Percentiles rank a stretch among this genome's conserved stretches.
These are phyloP conservation scores for Sanderia malayensis DNA, from an alignment of 30 jellyfish, hydroid and myxozoan species.

Conservation along the genomic window DNA sequence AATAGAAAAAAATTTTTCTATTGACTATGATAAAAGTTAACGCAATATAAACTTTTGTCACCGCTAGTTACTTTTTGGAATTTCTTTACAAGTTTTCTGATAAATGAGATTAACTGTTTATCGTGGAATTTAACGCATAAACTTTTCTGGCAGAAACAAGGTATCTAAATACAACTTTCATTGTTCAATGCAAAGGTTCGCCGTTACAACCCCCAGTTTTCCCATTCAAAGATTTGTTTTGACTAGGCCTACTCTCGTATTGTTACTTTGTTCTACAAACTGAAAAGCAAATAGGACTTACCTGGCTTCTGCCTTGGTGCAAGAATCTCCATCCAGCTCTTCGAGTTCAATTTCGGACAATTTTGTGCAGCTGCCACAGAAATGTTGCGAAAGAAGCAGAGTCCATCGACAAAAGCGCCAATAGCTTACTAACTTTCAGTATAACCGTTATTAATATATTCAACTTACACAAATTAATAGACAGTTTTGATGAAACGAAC, in stretches of 20 bases:
- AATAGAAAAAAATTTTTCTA: too few relatives aligned
- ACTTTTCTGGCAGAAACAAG: too few relatives aligned
- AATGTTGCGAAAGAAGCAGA: slow-evolving; percentile 5
- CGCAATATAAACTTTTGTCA: too few relatives aligned
- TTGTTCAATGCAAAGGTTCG: too few relatives aligned
- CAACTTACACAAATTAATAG: neutral
- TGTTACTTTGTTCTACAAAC: neutral
- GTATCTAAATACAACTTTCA: too few relatives aligned
- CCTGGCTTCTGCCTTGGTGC: slow-evolving; percentile 34
- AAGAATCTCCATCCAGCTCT: slow-evolving; percentile 40
- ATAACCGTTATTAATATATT: too few relatives aligned
- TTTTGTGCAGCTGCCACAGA: slow-evolving; percentile 50
- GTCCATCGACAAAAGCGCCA: slow-evolving; percentile 30
- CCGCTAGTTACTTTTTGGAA: too few relatives aligned
- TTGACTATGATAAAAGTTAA: too few relatives aligned
- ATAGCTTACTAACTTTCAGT: neutral
- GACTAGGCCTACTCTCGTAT: slow-evolving; percentile 59
- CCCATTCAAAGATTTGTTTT: slow-evolving; percentile 37
- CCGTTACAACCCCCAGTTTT: too few relatives aligned
- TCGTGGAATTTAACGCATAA: too few relatives aligned
- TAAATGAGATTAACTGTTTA: too few relatives aligned
- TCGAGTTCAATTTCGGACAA: slow-evolving; percentile 1
- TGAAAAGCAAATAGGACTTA: slow-evolving; percentile 4
- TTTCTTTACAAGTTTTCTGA: too few relatives aligned
- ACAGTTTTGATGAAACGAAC: neutral